These are phyloP conservation scores for Drosophila bifasciata DNA, from an alignment of 1,140 invertebrate species.

Conservation along the genomic window DNA sequence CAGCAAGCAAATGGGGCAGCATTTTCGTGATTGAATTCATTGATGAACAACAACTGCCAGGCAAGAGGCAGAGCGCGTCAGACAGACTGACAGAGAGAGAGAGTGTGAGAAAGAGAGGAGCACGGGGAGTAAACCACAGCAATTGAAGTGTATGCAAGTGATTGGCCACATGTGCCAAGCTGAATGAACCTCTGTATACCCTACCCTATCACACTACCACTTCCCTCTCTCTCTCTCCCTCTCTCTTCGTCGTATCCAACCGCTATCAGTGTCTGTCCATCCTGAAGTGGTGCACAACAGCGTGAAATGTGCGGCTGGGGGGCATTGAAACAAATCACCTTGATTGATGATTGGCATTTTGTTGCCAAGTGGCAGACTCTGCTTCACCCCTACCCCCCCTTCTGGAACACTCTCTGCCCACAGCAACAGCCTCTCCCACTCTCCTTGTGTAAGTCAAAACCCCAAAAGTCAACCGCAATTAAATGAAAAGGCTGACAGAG, in stretches of 20 bases:
- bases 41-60: constrained; percentile 68
- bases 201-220: constrained; percentile 8
- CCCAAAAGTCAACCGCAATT: constrained; percentile 81
- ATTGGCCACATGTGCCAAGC: constrained; percentile 79
- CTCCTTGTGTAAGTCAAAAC: constrained; percentile 56
- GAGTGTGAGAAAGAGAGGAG: constrained; percentile 1
- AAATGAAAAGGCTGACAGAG: constrained; percentile 67
- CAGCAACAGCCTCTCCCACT: no score
- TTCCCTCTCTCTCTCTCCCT: background rate
- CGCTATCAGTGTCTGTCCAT: constrained; percentile 64
- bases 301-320: constrained; percentile 76
- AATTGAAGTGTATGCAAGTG: constrained; percentile 78
- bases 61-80: background rate
- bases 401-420: no score
- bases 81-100: no score
- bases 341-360: constrained; percentile 82
- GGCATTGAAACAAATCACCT: constrained; percentile 82
- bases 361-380: constrained; percentile 51
- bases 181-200: constrained; percentile 39
- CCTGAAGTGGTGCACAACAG: constrained; percentile 74
- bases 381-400: no score
- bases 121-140: constrained; percentile 44
- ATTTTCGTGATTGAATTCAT: constrained; percentile 82
- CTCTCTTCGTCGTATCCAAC: constrained; percentile 5
- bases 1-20: constrained; percentile 52